Evolutionary conservation across 2,797 vertebrate genomes (phyloP).

Genomic region (Novumbra hubbsi): DNA sequence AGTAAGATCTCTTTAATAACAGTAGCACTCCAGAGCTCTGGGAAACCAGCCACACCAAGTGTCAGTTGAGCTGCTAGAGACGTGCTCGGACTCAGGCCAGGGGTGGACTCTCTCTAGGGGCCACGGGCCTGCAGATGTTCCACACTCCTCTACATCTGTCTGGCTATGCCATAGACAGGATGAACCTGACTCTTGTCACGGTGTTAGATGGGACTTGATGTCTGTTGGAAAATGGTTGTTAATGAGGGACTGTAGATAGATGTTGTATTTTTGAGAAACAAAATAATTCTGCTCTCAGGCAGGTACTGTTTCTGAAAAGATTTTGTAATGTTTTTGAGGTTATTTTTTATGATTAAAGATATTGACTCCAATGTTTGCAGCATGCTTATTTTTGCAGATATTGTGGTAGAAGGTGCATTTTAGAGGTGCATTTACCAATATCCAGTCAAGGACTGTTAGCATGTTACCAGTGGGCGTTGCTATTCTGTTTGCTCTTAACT

Average conservation of each 20-base stretch:
- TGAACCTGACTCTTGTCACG: not conserved
- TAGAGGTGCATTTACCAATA: no score
- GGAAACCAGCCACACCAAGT: constrained; percentile 35
- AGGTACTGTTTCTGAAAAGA: no score
- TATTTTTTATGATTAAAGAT: no score
- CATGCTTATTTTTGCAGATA: no score
- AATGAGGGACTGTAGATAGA: not conserved
- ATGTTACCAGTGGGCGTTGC: no score
- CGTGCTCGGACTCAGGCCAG: not conserved
- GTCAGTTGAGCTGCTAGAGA: constrained; percentile 12
- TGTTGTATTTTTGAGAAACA: no score
- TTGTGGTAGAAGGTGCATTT: no score
- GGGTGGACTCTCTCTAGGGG: constrained; percentile 5
- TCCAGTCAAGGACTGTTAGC: no score
- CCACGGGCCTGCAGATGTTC: constrained; percentile 43
- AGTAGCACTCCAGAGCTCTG: constrained; percentile 12
- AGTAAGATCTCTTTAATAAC: constrained; percentile 37
- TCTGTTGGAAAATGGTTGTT: not conserved
- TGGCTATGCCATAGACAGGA: constrained; percentile 43
- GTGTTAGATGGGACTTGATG: not conserved
- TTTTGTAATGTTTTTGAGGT: no score
- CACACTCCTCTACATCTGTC: constrained; percentile 46
- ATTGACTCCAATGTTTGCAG: no score
- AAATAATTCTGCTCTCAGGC: no score
- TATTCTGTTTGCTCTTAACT: no score